Evolutionary conservation across 2,113 vertebrate genomes (phyloP), one percentile per base, ranked within the genome.

Genomic region (Lepus europaeus): DNA sequence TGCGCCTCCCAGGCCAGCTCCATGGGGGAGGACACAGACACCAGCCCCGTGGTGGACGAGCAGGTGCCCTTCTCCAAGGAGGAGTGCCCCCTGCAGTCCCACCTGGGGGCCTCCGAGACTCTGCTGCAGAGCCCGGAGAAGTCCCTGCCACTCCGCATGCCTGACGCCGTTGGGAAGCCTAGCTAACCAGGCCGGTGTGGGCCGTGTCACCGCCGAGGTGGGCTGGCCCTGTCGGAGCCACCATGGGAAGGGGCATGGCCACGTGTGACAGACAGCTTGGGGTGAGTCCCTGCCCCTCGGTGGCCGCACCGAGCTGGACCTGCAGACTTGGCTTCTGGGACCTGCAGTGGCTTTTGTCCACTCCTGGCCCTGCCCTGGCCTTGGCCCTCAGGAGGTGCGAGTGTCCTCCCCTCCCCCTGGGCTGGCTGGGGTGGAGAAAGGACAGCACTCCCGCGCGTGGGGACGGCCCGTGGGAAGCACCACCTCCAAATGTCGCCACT

Each of bases 11-110:
- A 97, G 78, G 72, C 56, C 0, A 25, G 72, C 33, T 56, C 96
- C 81, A 0, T 12, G 0, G 5, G 4, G 0, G 79, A 6, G 12
- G 91, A 96, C n/a, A 5, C 36, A 31, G 81, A 82, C 0, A 8
- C 53, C 1, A 8, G 36, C 74, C 59, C 87, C 89, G 66, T 66
- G 0, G 1, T 56, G 59, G 87, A 93, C 1, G 96, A 97, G 89
- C 87, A 97, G 77, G 85, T 97, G 63, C 97, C 95, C 29, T 95
- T 98, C 89, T 98, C 98, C 22, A 96, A 97, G 97, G 98, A 98
- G 92, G 98, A 98, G 69, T 74, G 96, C 4, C 27, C 93, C 22
- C 72, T 87, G 6, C 93, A 81, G 77, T 96, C 77, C 68, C 88
- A 77, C 14, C 10, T n/a, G 1, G 96, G 95, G 0, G 33, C 76